A percentile compares a stretch with the other conserved stretches of the same genome.
Evolutionary conservation across 2,113 vertebrate species (phyloP).

Genomic region (Peromyscus maniculatus): DNA sequence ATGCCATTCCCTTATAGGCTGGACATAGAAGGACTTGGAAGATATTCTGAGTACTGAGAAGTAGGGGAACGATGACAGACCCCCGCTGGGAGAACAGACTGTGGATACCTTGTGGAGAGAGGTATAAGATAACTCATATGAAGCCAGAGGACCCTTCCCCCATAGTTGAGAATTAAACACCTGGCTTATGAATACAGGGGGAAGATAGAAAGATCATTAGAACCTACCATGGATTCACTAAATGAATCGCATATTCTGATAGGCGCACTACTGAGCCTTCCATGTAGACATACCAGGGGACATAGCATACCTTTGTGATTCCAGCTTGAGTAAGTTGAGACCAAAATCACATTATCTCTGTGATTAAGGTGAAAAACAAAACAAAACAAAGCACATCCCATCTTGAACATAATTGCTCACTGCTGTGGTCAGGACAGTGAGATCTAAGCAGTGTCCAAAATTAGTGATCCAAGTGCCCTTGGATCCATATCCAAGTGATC

Average conservation of each 20-base stretch:
- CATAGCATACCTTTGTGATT: background rate
- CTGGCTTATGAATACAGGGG: background rate
- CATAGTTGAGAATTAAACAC: background rate
- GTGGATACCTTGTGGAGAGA: background rate
- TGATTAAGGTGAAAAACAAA: background rate
- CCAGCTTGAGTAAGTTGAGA: background rate
- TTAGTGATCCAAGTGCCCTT: no score
- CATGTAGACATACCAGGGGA: background rate
- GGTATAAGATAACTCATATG: background rate
- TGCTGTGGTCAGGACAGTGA: background rate
- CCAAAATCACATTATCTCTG: background rate
- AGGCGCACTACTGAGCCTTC: background rate
- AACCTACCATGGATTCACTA: background rate
- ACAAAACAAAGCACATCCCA: background rate
- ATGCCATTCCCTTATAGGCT: background rate
- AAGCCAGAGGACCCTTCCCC: background rate
- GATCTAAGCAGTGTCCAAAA: background rate
- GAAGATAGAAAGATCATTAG: constrained; percentile 11
- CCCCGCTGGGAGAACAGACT: background rate
- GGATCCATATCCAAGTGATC: no score
- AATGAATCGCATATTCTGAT: background rate
- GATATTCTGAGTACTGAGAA: background rate
- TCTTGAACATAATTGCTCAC: background rate
- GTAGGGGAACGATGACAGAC: background rate
- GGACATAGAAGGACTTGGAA: background rate